Base-by-base conservation (phyloP, 2,888 invertebrate genomes). In the Drosophila phalerata region DNA sequence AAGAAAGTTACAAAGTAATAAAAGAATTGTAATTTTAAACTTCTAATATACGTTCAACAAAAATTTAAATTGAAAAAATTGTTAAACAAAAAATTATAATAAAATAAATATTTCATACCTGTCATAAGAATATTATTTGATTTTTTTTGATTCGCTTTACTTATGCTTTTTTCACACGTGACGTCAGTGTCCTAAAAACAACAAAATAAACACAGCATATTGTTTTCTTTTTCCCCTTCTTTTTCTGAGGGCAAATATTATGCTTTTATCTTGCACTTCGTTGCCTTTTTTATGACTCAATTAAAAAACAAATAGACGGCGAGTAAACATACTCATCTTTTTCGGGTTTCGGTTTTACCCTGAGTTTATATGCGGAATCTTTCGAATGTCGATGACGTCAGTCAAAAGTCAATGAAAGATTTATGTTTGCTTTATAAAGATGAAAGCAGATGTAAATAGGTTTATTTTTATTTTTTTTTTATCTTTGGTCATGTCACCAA, bases 271-370 rank as follows among this genome's bases (percentile, higher is more conserved):
- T 38, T 42, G 38, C 43, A 61, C 51, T 52, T n/a, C 32, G 52
- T 38, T 62, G 64, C 45, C 58, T 48, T 40, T 56, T 85, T 82
- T 79, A 85, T 83, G 82, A 87, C 67, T 83, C 82, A 83, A 87
- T 87, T 77, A 60, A 79, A 76, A 73, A 68, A 30, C 69, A 72
- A 62, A 69, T 64, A 57, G 43, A 30, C n/a, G 30, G 37, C 60
- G 42, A 51, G 45, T 58, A 61, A 77, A 66, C 48, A 77, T 42
- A 15, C 52, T 28, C 19, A 43, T 42, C 52, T 72, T 52, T 42
- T 37, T 51, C 10, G 10, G 9, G 25, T 19, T 45, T 63, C 10
- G 32, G 47, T 17, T 49, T 61, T 25, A 38, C 53, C 32, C 22
- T 22, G 45, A 22, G 4, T 2, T 55, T 19, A 19, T 34, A 10